Percentiles rank a stretch among this genome's conserved stretches.
Evolutionary conservation across 2,888 invertebrate genomes (phyloP).

Genomic region (Brachypalpus laphriformis): DNA sequence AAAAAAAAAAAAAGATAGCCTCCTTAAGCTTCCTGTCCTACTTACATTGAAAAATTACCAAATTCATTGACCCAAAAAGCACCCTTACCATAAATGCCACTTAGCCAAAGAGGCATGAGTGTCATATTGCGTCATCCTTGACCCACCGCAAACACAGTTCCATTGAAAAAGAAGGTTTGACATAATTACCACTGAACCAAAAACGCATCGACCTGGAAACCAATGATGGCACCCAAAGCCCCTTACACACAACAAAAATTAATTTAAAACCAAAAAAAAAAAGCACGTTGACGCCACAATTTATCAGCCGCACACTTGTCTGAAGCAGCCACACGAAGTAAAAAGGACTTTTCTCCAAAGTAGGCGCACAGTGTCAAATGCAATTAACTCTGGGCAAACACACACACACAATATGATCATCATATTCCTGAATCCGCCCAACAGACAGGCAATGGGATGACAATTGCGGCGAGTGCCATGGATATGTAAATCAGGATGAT

Average conservation of each 20-base stretch:
- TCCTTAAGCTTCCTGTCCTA: background rate
- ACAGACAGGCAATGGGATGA: background rate
- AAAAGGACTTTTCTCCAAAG: slow-evolving; percentile 6
- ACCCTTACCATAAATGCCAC: background rate
- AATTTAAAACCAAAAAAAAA: slow-evolving; percentile 23
- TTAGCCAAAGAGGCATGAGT: slow-evolving; percentile 12
- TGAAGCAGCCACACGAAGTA: slow-evolving; percentile 5
- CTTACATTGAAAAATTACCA: background rate
- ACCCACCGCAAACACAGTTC: slow-evolving; percentile 7
- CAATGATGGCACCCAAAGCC: background rate
- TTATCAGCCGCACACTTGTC: slow-evolving; percentile 33
- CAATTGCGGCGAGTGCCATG: slow-evolving; percentile 1
- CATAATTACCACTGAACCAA: slow-evolving; percentile 52
- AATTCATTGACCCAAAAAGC: background rate
- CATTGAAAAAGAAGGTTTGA: background rate
- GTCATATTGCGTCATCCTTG: slow-evolving; percentile 27
- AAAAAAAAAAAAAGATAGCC: no score
- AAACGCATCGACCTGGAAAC: slow-evolving; percentile 59
- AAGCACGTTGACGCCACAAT: slow-evolving; percentile 42
- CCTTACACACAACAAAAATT: background rate
- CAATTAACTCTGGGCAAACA: slow-evolving; percentile 46
- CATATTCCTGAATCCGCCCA: background rate
- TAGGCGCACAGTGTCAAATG: slow-evolving; percentile 35
- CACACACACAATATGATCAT: slow-evolving; percentile 1
- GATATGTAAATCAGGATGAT: slow-evolving; percentile 44